phyloP scores from a whole-genome alignment of 2,888 invertebrate genomes.

The Drosophila nr. perissopoda region DNA sequence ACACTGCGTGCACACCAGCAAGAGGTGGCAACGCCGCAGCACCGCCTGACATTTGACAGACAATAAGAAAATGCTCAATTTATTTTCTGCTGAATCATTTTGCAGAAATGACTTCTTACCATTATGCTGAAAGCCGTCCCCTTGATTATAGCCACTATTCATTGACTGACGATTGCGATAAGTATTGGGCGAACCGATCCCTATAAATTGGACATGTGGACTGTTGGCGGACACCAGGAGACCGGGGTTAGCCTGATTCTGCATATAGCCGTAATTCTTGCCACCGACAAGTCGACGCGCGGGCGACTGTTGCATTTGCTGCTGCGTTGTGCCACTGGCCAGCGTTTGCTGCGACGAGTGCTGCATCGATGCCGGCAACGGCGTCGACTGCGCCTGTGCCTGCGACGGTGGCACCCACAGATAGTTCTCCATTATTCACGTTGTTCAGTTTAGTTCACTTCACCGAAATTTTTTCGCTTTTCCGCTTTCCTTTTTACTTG shows the following conservation, averaged over 20 bases:
- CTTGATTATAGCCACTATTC: slow-evolving; percentile 40
- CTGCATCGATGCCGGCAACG: slow-evolving; percentile 40
- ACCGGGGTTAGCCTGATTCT: slow-evolving; percentile 23
- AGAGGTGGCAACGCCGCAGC: not conserved
- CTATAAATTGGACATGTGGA: slow-evolving; percentile 38
- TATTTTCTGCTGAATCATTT: slow-evolving; percentile 23
- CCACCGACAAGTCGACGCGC: slow-evolving; percentile 57
- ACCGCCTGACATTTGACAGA: not conserved
- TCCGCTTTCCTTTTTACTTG: not conserved
- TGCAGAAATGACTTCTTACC: slow-evolving; percentile 51
- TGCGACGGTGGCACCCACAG: slow-evolving; percentile 52
- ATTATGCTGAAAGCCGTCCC: slow-evolving; percentile 56
- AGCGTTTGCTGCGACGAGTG: slow-evolving; percentile 12
- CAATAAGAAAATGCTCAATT: not conserved
- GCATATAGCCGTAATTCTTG: slow-evolving; percentile 63
- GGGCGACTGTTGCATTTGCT: slow-evolving; percentile 13
- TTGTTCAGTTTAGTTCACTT: not conserved
- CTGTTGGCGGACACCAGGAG: slow-evolving; percentile 37
- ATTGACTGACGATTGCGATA: slow-evolving; percentile 66
- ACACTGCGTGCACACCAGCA: not conserved
- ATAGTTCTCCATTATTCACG: slow-evolving; percentile 61
- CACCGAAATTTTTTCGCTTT: not conserved
- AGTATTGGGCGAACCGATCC: slow-evolving; percentile 37
- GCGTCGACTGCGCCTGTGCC: slow-evolving; percentile 34
- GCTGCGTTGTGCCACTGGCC: slow-evolving; percentile 15